Conservation (phyloP, 2,888 invertebrate species). For the Steromphala cineraria region DNA sequence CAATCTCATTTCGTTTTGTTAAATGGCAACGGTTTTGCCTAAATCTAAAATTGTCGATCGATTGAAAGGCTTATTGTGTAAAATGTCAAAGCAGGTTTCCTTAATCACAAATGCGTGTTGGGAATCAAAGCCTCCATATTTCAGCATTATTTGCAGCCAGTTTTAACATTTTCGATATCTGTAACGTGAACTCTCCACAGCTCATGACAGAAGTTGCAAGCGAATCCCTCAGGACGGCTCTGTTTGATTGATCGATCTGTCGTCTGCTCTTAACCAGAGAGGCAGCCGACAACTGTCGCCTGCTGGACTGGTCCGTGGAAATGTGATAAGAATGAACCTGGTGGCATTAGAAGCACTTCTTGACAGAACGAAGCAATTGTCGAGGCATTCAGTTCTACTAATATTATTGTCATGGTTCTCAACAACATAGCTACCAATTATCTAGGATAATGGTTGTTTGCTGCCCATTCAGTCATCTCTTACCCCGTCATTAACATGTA, state of each 20-base stretch:
- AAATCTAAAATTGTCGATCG: too few relatives aligned
- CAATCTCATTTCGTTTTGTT: too few relatives aligned
- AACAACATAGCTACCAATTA: not conserved
- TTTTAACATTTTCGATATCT: too few relatives aligned
- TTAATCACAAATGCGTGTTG: too few relatives aligned
- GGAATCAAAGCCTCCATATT: too few relatives aligned
- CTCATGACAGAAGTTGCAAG: too few relatives aligned
- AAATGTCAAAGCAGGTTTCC: too few relatives aligned
- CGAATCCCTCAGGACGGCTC: too few relatives aligned
- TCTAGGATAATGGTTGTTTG: not conserved
- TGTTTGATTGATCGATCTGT: not conserved
- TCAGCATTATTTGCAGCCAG: too few relatives aligned
- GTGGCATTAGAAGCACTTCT: not conserved
- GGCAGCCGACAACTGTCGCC: not conserved
- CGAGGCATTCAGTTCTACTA: not conserved
- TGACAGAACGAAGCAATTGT: not conserved
- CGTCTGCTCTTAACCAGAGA: not conserved
- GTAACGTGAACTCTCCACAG: too few relatives aligned
- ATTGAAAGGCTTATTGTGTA: too few relatives aligned
- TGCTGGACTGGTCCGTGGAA: not conserved
- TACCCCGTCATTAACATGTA: not conserved
- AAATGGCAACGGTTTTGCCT: too few relatives aligned
- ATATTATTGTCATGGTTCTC: not conserved
- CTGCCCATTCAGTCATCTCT: not conserved
- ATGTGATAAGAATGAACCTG: not conserved